Base-by-base conservation (phyloP, 2,888 invertebrate species). In the Phlogophora meticulosa region DNA sequence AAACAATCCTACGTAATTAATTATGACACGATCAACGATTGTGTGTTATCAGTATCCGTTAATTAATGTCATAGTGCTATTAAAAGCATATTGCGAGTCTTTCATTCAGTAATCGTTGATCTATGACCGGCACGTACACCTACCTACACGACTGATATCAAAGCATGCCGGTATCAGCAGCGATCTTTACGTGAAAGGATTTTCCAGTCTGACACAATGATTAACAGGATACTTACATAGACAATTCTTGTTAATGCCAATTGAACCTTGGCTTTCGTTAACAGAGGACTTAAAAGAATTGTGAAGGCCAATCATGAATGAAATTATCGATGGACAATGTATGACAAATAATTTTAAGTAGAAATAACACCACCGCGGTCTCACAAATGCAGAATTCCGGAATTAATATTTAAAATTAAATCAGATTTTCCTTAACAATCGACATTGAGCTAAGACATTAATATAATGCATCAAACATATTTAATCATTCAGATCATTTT, bases 211-310 rank as follows among this genome's bases (percentile, higher is more conserved):
- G 42, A 52, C 40, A 34, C 11, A 55, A 56, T 56, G 24, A 57
- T 78, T 62, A 78, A 56, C 52, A 78, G 67, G 75, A 73, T 73
- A 42, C n/a, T n/a, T n/a, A n/a, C 55, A 51, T 40, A 2, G 22
- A 38, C 40, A 49, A n/a, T 72, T 78, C 64, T 72, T 13, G 43
- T 52, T 78, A 72, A 42, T 20, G 20, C 38, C 22, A 24, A n/a
- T 38, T 20, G 28, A 46, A 58, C 65, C 53, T 74, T 64, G 49
- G 45, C 43, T 42, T 48, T 64, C 53, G 45, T 58, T 63, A 32
- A 17, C 10, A 58, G 20, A 36, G 28, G 7, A 32, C n/a, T 40
- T 53, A 13, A 48, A 76, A 55, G 20, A 49, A 55, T 53, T n/a
- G 15, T 17, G 51, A 52, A 72, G 55, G 77, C 48, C 67, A 45